Evolutionary conservation across 2,888 invertebrate genomes (phyloP).

Genomic region (Hydrotaea cyrtoneurina): DNA sequence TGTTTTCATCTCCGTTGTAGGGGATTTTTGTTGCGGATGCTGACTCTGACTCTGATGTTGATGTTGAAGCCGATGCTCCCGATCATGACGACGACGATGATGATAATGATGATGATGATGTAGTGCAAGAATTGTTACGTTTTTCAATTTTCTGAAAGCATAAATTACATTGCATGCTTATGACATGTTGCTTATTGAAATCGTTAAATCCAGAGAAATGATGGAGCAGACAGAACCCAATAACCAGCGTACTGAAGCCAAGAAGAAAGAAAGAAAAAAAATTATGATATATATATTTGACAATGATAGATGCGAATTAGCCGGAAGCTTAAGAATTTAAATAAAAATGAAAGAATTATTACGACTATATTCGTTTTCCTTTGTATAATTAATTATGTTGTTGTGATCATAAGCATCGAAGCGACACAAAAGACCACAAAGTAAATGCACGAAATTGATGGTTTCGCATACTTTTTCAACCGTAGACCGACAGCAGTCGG

Average conservation of each 20-base stretch:
- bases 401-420: conserved; percentile 33
- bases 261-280: conserved; percentile 11
- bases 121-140: conserved; percentile 45
- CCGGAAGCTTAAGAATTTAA: conserved; percentile 62
- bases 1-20: conserved; percentile 15
- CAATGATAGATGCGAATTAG: conserved; percentile 66
- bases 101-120: conserved; percentile 9
- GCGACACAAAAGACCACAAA: conserved; percentile 20
- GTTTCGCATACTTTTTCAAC: neutral
- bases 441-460: neutral
- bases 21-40: conserved; percentile 7
- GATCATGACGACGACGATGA: conserved; percentile 3
- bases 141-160: conserved; percentile 62
- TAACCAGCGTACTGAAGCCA: neutral
- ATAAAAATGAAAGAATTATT: conserved; percentile 43
- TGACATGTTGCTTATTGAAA: conserved; percentile 61
- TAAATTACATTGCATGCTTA: conserved; percentile 64
- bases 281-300: conserved; percentile 65
- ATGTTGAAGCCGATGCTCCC: conserved; percentile 1
- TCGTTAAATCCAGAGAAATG: conserved; percentile 26
- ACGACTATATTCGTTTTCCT: conserved; percentile 26
- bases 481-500: neutral
- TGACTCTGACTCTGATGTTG: conserved; percentile 1
- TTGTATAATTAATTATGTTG: conserved; percentile 29
- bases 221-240: conserved; percentile 9